phyloP scores from a whole-genome alignment of 2,888 invertebrate species.

The Synanthedon formicaeformis region DNA sequence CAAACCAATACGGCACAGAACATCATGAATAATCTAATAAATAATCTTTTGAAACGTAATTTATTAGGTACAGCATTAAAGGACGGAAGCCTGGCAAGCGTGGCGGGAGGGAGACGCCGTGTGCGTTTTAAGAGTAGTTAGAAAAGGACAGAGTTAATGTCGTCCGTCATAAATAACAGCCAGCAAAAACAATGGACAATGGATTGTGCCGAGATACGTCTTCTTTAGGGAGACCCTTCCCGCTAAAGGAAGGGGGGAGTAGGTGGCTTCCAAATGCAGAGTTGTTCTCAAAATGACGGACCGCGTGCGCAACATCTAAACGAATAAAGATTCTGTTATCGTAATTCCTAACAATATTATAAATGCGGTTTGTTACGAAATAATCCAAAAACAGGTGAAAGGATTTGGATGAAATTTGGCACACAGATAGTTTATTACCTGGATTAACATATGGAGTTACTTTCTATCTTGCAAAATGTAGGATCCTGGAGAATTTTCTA shows the following conservation, averaged over 20 bases:
- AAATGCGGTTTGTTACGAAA: too few relatives aligned
- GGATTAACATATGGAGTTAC: too few relatives aligned
- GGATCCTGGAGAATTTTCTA: too few relatives aligned
- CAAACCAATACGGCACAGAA: slow-evolving; percentile 61
- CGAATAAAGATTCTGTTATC: not conserved
- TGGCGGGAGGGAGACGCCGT: slow-evolving; percentile 28
- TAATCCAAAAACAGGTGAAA: too few relatives aligned
- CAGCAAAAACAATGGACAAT: slow-evolving; percentile 70
- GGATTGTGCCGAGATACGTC: slow-evolving; percentile 64
- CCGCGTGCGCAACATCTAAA: slow-evolving; percentile 28
- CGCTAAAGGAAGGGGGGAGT: slow-evolving; percentile 13
- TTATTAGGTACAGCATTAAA: slow-evolving; percentile 60
- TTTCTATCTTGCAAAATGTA: too few relatives aligned
- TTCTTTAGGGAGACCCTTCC: slow-evolving; percentile 52
- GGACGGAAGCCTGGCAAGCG: slow-evolving; percentile 61
- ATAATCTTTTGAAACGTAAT: slow-evolving; percentile 65
- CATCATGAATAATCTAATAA: slow-evolving; percentile 68
- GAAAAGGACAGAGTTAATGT: slow-evolving; percentile 39
- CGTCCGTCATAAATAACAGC: slow-evolving; percentile 67
- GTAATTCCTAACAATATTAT: too few relatives aligned
- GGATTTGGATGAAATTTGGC: too few relatives aligned
- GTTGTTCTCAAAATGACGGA: slow-evolving; percentile 13
- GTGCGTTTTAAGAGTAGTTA: slow-evolving; percentile 12
- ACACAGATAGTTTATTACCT: too few relatives aligned
- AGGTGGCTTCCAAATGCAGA: slow-evolving; percentile 5